Conservation (phyloP, 2,888 invertebrate species). For the Meiosimyza platycephala region DNA sequence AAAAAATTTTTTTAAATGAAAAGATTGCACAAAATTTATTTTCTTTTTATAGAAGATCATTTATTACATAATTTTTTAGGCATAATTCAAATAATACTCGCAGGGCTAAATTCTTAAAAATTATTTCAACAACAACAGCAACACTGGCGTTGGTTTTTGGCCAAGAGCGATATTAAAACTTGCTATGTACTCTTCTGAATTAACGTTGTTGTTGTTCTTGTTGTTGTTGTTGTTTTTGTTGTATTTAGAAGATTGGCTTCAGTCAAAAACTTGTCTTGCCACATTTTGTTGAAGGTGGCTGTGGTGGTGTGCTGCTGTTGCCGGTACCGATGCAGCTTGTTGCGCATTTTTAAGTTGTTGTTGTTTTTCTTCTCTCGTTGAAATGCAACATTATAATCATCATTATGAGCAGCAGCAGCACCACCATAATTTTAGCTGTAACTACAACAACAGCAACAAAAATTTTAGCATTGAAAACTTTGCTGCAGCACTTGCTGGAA, state of each 20-base stretch:
- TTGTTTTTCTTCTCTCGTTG: background rate
- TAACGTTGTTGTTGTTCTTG: conserved; percentile 12
- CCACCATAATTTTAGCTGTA: background rate
- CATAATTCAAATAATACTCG: too few relatives aligned
- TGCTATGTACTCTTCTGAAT: background rate
- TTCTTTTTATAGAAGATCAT: too few relatives aligned
- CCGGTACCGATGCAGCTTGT: background rate
- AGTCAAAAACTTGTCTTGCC: conserved; percentile 25
- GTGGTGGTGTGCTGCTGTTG: too few relatives aligned
- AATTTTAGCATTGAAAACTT: background rate
- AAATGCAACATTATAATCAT: conserved; percentile 4
- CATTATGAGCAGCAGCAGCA: background rate
- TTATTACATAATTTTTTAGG: too few relatives aligned
- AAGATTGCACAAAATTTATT: too few relatives aligned
- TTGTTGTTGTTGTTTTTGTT: conserved; percentile 11
- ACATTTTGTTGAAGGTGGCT: conserved; percentile 29
- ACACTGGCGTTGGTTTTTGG: background rate
- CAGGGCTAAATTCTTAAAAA: too few relatives aligned
- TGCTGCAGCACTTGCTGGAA: too few relatives aligned
- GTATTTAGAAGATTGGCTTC: background rate
- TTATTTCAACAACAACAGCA: too few relatives aligned
- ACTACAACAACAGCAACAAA: background rate
- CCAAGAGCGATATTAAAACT: background rate
- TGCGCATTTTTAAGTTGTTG: conserved; percentile 7
- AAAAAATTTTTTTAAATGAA: too few relatives aligned